Base-by-base conservation (phyloP, 2,888 invertebrate genomes). In the Diadromus collaris region DNA sequence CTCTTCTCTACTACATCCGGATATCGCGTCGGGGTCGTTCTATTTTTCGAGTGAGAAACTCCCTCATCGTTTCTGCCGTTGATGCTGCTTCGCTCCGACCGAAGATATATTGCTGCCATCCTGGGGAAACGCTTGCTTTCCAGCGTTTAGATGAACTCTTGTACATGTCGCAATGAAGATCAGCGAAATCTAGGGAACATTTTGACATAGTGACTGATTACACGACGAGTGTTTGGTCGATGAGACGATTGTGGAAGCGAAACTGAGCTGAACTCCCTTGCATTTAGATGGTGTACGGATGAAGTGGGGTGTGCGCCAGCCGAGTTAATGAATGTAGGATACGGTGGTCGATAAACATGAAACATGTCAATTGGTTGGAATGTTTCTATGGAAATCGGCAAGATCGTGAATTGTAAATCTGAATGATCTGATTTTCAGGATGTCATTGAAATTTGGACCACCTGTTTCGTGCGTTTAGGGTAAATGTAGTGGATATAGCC, bases 51-150 rank as follows among this genome's bases (percentile, higher is more conserved):
- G 24, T 29, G 64, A 51, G 9, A 75, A 41, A 9, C 48, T 60
- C 24, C 60, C 44, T 44, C n/a, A 13, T n/a, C 27, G 61, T 32
- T 69, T 44, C 48, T 64, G 54, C 56, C 24, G n/a, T 9, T 58
- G 21, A 6, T 56, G 10, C 51, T 13, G 24, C 69, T 21, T n/a
- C 10, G 63, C 32, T 46, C 1, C 41, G 61, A 56, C 21, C 58
- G 9, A 76, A 74, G 79, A 82, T 80, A 65, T 73, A 81, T 79
- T 74, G 72, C 60, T 24, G 38, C 13, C 21, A 68, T 60, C 19
- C 34, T n/a, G 13, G 58, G 24, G 56, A 58, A n/a, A 44, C 46
- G 34, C 60, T 64, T 41, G 10, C 29, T 19, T 58, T 24, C 46
- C n/a, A 58, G 38, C 21, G 46, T 64, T 51, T 48, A 46, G 60